Base-by-base conservation (phyloP, 1,140 invertebrate genomes). In the Pachypeltis micranthus region DNA sequence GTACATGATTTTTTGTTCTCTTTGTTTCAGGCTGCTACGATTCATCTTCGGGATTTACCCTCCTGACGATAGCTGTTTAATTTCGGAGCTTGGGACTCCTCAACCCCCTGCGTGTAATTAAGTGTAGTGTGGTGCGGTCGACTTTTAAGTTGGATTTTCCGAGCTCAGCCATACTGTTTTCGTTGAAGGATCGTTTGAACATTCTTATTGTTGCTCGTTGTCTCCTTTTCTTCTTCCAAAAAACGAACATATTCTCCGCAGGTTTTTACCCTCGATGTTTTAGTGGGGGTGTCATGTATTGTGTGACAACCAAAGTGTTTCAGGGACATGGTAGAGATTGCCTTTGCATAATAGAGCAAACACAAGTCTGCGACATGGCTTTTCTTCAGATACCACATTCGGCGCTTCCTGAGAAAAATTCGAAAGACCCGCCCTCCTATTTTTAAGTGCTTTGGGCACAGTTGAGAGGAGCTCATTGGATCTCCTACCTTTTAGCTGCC, bases 321-420 rank as follows among this genome's bases (percentile, higher is more conserved):
- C 57, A 58, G 24, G 7, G 51, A 24, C 55, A 59, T 23, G 26
- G 62, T 26, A 65, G 61, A 58, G 34, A 61, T 34, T 23, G 60
- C 19, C 61, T 65, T 26, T 44, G 61, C 21, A 47, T 65, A 12
- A 62, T 65, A 21, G 64, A 65, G 39, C 60, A 61, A 34, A 16
- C 55, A 29, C 65, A 65, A 31, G 51, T 59, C 27, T 65, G 63
- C 58, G 63, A 66, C 29, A 66, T 68, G 68, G 65, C 68, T 47
- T 68, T 69, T 28, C 63, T 69, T 23, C 68, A 68, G 44, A 66
- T 69, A 54, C 65, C 68, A 23, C 68, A 68, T 65, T 69, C 68
- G 58, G 68, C 67, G 23, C 61, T 68, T 12, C 68, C 68, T 44
- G 68, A 69, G 65, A 69, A 69, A 56, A 69, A 69, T 58, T 68